A percentile compares a stretch with the other conserved stretches of the same genome.
Evolutionary conservation across 30 jellyfish, hydroid and myxozoan genomes (phyloP).

Genomic region (Hydra vulgaris): DNA sequence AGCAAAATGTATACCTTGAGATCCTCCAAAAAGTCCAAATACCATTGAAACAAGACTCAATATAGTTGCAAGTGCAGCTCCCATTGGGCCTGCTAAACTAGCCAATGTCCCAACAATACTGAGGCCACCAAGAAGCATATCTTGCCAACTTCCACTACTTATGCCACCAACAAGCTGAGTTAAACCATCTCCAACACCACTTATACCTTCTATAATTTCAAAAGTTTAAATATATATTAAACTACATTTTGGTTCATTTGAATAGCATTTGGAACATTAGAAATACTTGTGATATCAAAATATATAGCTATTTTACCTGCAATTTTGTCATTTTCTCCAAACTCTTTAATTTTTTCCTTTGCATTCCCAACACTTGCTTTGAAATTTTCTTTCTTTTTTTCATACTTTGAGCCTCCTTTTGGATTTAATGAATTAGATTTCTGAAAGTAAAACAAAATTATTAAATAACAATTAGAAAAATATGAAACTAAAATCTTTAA

Average conservation of each 20-base stretch:
- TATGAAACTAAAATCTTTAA: too few relatives aligned
- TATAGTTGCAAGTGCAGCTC: constrained; percentile 4
- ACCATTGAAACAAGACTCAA: constrained; percentile 11
- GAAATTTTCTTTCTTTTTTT: not conserved
- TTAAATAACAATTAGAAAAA: too few relatives aligned
- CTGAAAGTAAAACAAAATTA: too few relatives aligned
- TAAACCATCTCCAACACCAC: not conserved
- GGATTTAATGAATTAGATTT: not conserved
- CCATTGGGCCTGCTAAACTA: constrained; percentile 7
- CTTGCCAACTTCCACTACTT: constrained; percentile 6
- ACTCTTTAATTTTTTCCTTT: not conserved
- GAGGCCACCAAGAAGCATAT: constrained; percentile 1
- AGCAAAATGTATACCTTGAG: too few relatives aligned
- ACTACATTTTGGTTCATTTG: too few relatives aligned
- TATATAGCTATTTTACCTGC: not conserved
- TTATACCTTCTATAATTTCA: constrained; percentile 2
- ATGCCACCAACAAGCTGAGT: not conserved
- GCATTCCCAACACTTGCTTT: not conserved
- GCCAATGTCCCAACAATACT: constrained; percentile 4
- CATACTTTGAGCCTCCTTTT: not conserved
- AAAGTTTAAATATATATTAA: too few relatives aligned
- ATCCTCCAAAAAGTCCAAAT: constrained; percentile 1
- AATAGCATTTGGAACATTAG: too few relatives aligned
- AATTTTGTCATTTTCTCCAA: not conserved
- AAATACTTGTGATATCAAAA: too few relatives aligned